These are phyloP conservation scores for Lethocerus indicus DNA, from an alignment of 1,140 invertebrate species.

Conservation along the genomic window DNA sequence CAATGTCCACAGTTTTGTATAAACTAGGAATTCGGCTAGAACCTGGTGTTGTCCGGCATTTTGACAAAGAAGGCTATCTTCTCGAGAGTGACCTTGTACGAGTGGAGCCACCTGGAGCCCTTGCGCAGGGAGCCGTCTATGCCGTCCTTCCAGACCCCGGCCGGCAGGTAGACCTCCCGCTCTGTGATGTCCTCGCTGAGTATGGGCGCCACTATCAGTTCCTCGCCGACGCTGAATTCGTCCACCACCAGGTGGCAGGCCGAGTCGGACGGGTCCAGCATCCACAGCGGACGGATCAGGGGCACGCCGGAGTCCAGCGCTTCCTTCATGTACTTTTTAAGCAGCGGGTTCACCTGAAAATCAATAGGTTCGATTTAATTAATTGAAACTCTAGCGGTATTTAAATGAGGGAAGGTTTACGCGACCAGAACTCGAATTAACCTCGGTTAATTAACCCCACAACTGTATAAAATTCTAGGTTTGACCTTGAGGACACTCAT, in stretches of 20 bases:
- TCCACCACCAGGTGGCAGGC: conserved; percentile 62
- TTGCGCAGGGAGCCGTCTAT: conserved; percentile 68
- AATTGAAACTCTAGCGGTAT: no score
- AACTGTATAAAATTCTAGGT: no score
- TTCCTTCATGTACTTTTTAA: conserved; percentile 55
- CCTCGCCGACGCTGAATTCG: conserved; percentile 81
- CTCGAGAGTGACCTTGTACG: conserved; percentile 59
- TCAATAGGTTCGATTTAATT: no score
- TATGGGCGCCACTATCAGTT: conserved; percentile 82
- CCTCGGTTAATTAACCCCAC: no score
- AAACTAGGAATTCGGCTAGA: no score
- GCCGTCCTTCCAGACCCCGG: conserved; percentile 78
- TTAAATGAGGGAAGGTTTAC: no score
- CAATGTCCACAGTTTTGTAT: no score
- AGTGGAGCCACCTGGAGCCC: conserved; percentile 76
- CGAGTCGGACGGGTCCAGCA: conserved; percentile 66
- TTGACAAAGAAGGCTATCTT: conserved; percentile 71
- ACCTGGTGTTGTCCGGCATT: conserved; percentile 67
- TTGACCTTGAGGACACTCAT: no score
- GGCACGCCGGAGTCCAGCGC: conserved; percentile 65
- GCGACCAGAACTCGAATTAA: no score
- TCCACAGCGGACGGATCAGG: conserved; percentile 78
- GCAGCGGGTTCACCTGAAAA: conserved; percentile 43
- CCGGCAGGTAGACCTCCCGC: conserved; percentile 62
- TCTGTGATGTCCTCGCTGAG: conserved; percentile 43